These are phyloP conservation scores for Bombyx mori DNA, from an alignment of 1,140 invertebrate species.

Conservation along the genomic window DNA sequence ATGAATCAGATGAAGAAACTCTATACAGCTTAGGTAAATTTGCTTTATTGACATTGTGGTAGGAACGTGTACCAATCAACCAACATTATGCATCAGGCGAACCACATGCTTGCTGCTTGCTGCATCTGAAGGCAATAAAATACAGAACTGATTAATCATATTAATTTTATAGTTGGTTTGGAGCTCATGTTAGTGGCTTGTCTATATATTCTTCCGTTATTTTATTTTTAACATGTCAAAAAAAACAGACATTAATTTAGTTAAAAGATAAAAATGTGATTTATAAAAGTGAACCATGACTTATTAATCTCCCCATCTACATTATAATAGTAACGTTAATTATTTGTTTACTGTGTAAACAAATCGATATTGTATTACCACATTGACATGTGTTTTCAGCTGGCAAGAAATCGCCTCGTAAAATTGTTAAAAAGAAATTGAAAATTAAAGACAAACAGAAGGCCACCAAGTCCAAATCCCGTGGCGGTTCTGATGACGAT, in stretches of 20 bases:
- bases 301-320: no score
- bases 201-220: constrained; percentile 4
- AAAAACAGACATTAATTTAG: not conserved
- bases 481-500: constrained; percentile 19
- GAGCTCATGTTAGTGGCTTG: no score
- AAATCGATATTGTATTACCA: constrained; percentile 3
- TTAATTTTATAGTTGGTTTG: no score
- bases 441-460: constrained; percentile 33
- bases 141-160: no score
- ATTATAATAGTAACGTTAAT: no score
- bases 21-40: constrained; percentile 51
- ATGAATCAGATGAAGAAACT: constrained; percentile 70
- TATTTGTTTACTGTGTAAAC: no score
- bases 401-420: constrained; percentile 48
- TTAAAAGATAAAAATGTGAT: not conserved
- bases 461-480: constrained; percentile 13
- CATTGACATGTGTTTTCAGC: constrained; percentile 19
- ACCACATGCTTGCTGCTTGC: no score
- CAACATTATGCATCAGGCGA: no score
- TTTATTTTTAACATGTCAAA: constrained; percentile 3
- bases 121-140: no score
- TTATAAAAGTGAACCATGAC: not conserved
- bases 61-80: no score
- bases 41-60: not conserved
- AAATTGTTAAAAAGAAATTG: constrained; percentile 43